Conservation (phyloP, 2,797 vertebrate genomes). For the Rhinatrema bivittatum region DNA sequence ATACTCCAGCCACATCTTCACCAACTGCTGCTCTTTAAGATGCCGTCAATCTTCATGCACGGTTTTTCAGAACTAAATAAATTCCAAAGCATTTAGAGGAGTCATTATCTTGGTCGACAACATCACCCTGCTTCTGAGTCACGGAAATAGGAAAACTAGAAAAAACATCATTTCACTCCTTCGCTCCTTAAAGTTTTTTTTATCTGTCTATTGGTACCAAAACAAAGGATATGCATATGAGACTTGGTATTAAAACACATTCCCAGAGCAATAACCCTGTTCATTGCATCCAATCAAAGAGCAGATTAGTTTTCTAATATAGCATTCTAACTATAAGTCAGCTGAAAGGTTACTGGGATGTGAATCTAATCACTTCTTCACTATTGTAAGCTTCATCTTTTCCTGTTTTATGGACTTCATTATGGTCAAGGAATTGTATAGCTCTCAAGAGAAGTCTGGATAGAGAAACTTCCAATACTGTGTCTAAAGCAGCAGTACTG, state of each 20-base stretch:
- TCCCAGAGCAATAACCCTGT: background rate
- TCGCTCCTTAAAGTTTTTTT: conserved; percentile 27
- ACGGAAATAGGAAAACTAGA: conserved; percentile 31
- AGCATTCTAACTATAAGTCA: conserved; percentile 31
- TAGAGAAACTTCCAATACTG: background rate
- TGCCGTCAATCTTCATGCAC: conserved; percentile 38
- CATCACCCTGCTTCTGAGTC: conserved; percentile 2
- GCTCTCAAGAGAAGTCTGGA: conserved; percentile 3
- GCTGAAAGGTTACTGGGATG: conserved; percentile 32
- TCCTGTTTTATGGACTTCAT: conserved; percentile 32
- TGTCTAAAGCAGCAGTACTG: conserved; percentile 14
- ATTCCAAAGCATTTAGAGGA: conserved; percentile 37
- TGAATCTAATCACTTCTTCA: conserved; percentile 27
- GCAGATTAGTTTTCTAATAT: conserved; percentile 1
- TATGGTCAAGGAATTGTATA: conserved; percentile 28
- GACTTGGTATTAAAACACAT: background rate
- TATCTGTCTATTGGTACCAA: conserved; percentile 3
- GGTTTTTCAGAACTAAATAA: conserved; percentile 42
- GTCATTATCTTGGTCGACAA: conserved; percentile 39
- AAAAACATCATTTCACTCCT: conserved; percentile 25
- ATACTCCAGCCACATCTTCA: conserved; percentile 36
- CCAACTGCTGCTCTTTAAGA: conserved; percentile 41
- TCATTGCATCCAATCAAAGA: background rate
- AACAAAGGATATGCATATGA: background rate
- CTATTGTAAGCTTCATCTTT: conserved; percentile 16